A percentile compares a stretch with the other conserved stretches of the same genome.
These are phyloP conservation scores for Apamea sordens DNA, from an alignment of 2,888 invertebrate genomes.

Conservation along the genomic window DNA sequence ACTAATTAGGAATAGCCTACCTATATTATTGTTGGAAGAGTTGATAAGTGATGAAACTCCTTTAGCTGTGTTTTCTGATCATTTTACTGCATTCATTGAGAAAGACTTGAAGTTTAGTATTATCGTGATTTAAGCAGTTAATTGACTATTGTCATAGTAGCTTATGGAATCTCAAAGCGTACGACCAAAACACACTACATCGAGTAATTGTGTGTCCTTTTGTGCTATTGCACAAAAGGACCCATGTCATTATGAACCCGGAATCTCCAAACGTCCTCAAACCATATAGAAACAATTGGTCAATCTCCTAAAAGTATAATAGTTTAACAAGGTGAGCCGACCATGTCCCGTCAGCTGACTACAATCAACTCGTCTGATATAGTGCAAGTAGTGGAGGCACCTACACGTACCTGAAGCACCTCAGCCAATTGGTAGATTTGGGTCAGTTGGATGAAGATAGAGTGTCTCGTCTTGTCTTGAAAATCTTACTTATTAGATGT, in stretches of 20 bases:
- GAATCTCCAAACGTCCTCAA: not conserved
- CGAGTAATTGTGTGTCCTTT: too few relatives aligned
- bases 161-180: not conserved
- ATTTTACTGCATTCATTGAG: not conserved
- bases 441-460: not conserved
- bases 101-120: not conserved
- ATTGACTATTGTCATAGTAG: not conserved
- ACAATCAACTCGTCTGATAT: conserved; percentile 17
- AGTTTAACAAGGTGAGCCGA: conserved; percentile 7
- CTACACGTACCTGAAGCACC: conserved; percentile 31
- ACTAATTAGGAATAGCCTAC: not conserved
- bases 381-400: conserved; percentile 8
- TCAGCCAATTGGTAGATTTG: conserved; percentile 29
- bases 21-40: not conserved
- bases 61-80: not conserved
- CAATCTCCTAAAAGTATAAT: conserved; percentile 27
- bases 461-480: not conserved
- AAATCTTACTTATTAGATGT: not conserved
- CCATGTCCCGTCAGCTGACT: conserved; percentile 38
- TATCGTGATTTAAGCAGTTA: not conserved
- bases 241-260: not conserved
- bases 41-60: not conserved
- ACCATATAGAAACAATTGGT: conserved; percentile 54
- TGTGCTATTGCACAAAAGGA: not conserved
- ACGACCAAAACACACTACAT: not conserved